Percentiles rank a stretch among this genome's conserved stretches.
phyloP scores from a whole-genome alignment of 2,113 vertebrate species.

The Columbina picui region DNA sequence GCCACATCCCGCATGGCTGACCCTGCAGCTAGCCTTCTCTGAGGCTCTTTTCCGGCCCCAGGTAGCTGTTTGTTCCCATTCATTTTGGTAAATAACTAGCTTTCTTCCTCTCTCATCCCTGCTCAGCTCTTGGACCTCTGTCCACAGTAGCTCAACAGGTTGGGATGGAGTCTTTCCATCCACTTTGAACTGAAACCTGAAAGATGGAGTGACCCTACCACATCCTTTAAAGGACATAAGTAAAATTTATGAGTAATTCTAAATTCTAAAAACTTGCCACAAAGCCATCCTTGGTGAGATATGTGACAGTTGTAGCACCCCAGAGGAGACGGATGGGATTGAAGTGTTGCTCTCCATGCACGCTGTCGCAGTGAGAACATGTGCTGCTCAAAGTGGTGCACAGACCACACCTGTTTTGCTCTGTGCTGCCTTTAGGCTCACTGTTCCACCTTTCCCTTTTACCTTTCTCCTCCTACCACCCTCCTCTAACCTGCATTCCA shows the following conservation, averaged over 20 bases:
- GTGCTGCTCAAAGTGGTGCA: not conserved
- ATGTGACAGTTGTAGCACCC: not conserved
- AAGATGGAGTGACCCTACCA: not conserved
- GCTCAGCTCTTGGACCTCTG: not conserved
- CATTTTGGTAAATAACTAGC: not conserved
- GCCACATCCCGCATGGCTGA: not conserved
- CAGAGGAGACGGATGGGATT: not conserved
- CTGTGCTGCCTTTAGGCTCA: not conserved
- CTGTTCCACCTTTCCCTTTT: not conserved
- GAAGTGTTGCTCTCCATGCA: not conserved
- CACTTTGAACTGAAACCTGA: not conserved
- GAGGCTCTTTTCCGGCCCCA: not conserved
- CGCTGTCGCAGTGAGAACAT: accelerated
- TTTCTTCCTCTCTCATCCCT: not conserved
- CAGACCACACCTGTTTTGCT: not conserved
- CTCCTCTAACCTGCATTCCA: not conserved
- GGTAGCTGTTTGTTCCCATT: not conserved
- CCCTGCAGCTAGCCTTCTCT: not conserved
- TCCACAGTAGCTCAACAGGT: not conserved
- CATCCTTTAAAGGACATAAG: not conserved
- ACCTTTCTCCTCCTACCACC: not conserved
- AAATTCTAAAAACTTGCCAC: not conserved
- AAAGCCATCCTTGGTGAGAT: not conserved
- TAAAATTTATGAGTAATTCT: not conserved
- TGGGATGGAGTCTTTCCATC: not conserved